A percentile compares a stretch with the other conserved stretches of the same genome.
These are phyloP conservation scores for Osedax frankpressi DNA, from an alignment of 2,888 invertebrate species.

Conservation along the genomic window DNA sequence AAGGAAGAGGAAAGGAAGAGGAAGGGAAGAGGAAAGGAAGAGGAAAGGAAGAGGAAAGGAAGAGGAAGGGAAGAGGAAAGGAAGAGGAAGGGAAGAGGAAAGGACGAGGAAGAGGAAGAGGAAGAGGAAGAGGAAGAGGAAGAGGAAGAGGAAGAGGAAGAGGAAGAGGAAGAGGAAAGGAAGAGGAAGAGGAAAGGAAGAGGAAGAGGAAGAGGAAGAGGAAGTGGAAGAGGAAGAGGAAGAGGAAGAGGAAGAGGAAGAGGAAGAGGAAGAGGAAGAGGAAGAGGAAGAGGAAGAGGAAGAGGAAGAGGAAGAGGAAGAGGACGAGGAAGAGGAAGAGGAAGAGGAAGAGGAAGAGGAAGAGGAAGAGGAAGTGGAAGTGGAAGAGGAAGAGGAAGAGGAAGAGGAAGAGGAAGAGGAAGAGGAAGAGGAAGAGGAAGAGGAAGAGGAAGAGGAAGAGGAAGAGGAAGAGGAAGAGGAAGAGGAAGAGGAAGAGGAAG, in stretches of 20 bases:
- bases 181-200: background rate
- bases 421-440: background rate
- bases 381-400: too few relatives aligned
- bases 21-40: background rate
- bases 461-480: background rate
- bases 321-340: too few relatives aligned
- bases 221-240: too few relatives aligned
- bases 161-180: background rate
- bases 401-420: background rate
- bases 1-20: background rate
- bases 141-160: background rate
- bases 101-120: conserved; percentile 32
- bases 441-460: background rate
- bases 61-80: background rate
- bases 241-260: too few relatives aligned
- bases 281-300: too few relatives aligned
- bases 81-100: background rate
- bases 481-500: background rate
- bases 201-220: too few relatives aligned
- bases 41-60: background rate
- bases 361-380: too few relatives aligned
- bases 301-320: too few relatives aligned
- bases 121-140: too few relatives aligned
- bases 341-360: too few relatives aligned
- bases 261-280: too few relatives aligned